phyloP scores from a whole-genome alignment of 2,797 vertebrate species.

The Vultur gryphus region DNA sequence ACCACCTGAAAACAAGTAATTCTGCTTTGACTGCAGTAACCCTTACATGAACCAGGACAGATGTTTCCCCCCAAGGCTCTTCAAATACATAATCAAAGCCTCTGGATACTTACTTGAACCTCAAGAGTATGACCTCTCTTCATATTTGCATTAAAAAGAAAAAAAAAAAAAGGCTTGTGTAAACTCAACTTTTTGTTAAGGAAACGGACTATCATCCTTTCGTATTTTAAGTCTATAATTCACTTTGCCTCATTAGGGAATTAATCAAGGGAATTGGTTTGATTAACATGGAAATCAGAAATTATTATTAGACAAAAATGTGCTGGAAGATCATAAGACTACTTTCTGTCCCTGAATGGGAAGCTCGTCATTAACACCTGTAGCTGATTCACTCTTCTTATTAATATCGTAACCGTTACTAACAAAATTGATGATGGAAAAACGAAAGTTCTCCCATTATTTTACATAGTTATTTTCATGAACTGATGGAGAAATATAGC shows the following conservation, averaged over 20 bases:
- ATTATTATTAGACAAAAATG: slow-evolving; percentile 34
- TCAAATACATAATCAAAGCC: slow-evolving; percentile 36
- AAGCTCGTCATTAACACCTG: slow-evolving; percentile 23
- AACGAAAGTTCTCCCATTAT: background rate
- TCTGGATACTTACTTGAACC: slow-evolving; percentile 43
- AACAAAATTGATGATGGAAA: background rate
- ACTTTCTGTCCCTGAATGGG: background rate
- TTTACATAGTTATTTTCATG: background rate
- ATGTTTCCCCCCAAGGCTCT: slow-evolving; percentile 47
- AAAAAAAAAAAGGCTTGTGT: background rate
- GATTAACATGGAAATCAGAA: slow-evolving; percentile 43
- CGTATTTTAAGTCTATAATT: background rate
- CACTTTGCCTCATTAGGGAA: background rate
- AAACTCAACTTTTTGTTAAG: background rate
- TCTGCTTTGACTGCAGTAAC: background rate
- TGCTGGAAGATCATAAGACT: background rate
- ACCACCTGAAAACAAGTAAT: slow-evolving; percentile 8
- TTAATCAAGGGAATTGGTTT: slow-evolving; percentile 27
- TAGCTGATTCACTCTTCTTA: background rate
- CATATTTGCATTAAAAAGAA: background rate
- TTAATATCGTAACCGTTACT: background rate
- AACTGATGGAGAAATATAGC: background rate
- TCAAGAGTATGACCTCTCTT: background rate
- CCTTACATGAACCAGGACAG: slow-evolving; percentile 32
- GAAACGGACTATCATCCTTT: background rate